A percentile compares a stretch with the other conserved stretches of the same genome.
These are phyloP conservation scores for Syngnathus typhle DNA, from an alignment of 2,113 vertebrate species.

Conservation along the genomic window DNA sequence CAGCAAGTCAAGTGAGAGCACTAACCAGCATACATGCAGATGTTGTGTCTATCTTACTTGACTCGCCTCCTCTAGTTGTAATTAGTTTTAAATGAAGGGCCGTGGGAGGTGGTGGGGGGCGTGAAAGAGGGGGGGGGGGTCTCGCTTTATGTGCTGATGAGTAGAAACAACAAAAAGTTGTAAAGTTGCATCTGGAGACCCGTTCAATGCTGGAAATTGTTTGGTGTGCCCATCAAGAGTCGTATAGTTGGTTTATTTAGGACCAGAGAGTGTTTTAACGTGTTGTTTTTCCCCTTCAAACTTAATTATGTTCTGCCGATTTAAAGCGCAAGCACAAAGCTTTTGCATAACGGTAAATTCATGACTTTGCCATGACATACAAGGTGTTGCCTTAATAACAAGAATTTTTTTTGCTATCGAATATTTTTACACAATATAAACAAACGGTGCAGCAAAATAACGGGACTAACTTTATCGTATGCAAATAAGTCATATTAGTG, in stretches of 20 bases:
- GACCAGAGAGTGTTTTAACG: not conserved
- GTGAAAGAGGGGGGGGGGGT: not conserved
- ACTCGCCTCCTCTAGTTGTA: slow-evolving; percentile 17
- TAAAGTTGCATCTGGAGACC: slow-evolving; percentile 47
- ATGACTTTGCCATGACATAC: not conserved
- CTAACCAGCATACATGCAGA: slow-evolving; percentile 12
- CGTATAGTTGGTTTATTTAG: slow-evolving; percentile 7
- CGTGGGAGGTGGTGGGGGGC: slow-evolving; percentile 4
- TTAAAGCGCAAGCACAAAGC: not conserved
- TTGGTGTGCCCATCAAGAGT: slow-evolving; percentile 8
- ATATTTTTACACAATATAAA: too few relatives aligned
- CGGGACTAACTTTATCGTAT: not conserved
- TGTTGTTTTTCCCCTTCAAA: not conserved
- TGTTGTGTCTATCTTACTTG: slow-evolving; percentile 16
- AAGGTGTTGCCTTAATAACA: not conserved
- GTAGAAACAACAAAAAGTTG: slow-evolving; percentile 43
- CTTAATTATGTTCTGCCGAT: not conserved
- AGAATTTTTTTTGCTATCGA: not conserved
- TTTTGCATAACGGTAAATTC: not conserved
- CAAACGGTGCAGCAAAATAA: not conserved
- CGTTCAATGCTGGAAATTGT: slow-evolving; percentile 43
- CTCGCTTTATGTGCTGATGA: slow-evolving; percentile 25
- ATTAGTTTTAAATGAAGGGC: slow-evolving; percentile 30
- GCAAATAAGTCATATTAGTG: not conserved
- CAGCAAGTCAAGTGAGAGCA: slow-evolving; percentile 22